These are phyloP conservation scores for Polyodon spathula DNA, from an alignment of 2,113 vertebrate species.

Conservation along the genomic window DNA sequence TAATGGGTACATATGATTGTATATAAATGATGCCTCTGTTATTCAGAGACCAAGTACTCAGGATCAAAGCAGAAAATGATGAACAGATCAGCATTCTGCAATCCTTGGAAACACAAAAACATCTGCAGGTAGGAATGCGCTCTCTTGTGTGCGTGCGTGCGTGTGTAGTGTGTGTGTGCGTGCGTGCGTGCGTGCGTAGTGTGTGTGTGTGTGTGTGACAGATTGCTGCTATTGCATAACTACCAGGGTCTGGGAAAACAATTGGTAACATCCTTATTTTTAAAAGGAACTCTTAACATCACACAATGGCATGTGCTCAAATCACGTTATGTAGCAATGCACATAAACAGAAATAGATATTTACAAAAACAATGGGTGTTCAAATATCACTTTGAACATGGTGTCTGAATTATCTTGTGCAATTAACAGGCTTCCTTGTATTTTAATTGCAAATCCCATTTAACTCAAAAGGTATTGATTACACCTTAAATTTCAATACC, in stretches of 20 bases:
- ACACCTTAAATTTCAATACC: too few species aligned
- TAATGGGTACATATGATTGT: not conserved
- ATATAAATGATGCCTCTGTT: not conserved
- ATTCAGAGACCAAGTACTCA: conserved; percentile 58
- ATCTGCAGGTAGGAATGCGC: conserved; percentile 42
- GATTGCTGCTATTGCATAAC: not conserved
- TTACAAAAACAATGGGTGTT: not conserved
- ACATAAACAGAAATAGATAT: not conserved
- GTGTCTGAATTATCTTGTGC: too few species aligned
- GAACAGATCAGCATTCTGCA: conserved; percentile 42
- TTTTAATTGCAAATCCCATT: too few species aligned
- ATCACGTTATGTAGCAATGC: not conserved
- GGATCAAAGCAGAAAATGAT: conserved; percentile 40
- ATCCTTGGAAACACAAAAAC: conserved; percentile 42
- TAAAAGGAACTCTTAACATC: conserved; percentile 7
- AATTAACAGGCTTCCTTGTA: too few species aligned
- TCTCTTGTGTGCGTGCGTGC: too few species aligned
- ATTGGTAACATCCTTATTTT: conserved; percentile 16
- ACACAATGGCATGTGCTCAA: conserved; percentile 3
- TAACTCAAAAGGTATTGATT: too few species aligned
- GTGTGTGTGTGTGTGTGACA: not conserved
- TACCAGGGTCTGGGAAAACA: not conserved
- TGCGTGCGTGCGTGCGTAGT: too few species aligned
- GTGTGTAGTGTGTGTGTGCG: too few species aligned
- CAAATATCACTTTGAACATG: too few species aligned